Conservation (phyloP, 2,797 vertebrate species). For the Pangasius larnaudii region DNA sequence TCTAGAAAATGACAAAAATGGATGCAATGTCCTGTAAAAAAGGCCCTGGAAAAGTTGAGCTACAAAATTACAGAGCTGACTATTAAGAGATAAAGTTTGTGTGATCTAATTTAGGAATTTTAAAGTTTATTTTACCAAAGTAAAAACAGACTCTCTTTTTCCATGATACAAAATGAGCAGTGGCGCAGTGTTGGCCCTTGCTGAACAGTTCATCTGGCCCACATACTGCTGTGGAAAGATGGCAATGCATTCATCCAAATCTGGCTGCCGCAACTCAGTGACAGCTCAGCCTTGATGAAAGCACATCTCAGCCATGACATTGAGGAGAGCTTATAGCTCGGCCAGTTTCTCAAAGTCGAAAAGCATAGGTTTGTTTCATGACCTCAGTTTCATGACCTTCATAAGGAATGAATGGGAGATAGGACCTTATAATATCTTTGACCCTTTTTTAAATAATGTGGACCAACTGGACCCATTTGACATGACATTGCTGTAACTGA, state of each 20-base stretch:
- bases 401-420: not conserved
- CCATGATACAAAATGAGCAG: not conserved
- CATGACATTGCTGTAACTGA: not conserved
- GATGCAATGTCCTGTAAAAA: not conserved
- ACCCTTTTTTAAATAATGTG: not conserved
- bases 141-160: not conserved
- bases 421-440: not conserved
- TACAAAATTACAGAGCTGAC: not conserved
- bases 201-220: not conserved
- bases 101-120: not conserved
- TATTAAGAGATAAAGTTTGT: not conserved
- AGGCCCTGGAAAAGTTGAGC: not conserved
- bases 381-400: no score
- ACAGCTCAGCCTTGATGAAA: conserved; percentile 1
- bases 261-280: not conserved
- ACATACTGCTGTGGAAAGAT: conserved; percentile 4
- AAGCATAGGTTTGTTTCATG: not conserved
- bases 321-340: not conserved
- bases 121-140: not conserved
- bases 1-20: not conserved
- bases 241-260: not conserved
- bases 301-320: not conserved
- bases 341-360: not conserved
- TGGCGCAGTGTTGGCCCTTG: not conserved
- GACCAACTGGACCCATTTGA: not conserved